Evolutionary conservation across 2,113 vertebrate species (phyloP), one percentile per base, ranked within the genome.

Genomic region (Todiramphus saurophagus): DNA sequence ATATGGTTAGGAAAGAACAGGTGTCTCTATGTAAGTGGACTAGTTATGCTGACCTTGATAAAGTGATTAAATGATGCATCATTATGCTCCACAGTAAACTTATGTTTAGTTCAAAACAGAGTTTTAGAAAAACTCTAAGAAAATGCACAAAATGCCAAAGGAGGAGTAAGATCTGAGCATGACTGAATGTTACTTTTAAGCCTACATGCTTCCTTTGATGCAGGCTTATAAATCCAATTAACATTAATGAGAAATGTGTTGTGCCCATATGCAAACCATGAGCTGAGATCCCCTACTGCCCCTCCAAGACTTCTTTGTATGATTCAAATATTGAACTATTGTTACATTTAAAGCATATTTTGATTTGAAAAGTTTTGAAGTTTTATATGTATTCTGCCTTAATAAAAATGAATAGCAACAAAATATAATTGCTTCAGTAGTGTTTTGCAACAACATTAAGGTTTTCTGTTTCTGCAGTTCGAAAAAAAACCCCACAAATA

Each of bases 381-480:
- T 73, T 97, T 96, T 89, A 28, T 74, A 14, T 24, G 90, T 89
- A 83, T 75, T 69, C n/a, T 84, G 28, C 33, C 44, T 48, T 60
- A 90, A 93, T 87, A 92, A 90, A 93, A 96, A 94, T 74, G 15
- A 46, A 91, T 78, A 92, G 51, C 60, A 82, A n/a, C 24, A 94
- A 92, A 95, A 94, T 88, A 85, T 94, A 97, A 98, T 96, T 97
- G 87, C 84, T 96, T 96, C 70, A 31, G 83, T 91, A 96, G 82
- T 35, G 46, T 96, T 97, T 91, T 93, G 43, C 69, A 95, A 77
- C 72, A 91, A 83, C 75, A 94, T 96, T 82, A 93, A 97, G 81
- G 84, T 72, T 97, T 96, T 91, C 95, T 94, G 77, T 93, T 92
- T 94, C 63, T 90, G 50, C 64, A 73, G 21, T 91, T 97, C 93